A percentile compares a stretch with the other conserved stretches of the same genome.
Conservation (phyloP, 2,888 invertebrate species). For the Cephus nigrinus region DNA sequence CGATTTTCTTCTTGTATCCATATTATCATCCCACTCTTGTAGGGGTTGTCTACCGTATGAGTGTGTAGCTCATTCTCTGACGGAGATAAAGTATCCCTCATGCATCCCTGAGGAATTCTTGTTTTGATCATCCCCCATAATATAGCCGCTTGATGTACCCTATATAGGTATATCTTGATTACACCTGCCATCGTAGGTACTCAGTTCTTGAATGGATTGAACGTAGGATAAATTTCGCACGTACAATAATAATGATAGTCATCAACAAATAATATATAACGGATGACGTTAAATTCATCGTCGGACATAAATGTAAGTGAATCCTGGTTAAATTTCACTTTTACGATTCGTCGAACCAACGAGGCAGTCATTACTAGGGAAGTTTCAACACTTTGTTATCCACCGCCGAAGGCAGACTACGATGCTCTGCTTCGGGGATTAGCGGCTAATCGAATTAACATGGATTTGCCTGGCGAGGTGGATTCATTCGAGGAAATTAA, state of each 20-base stretch:
- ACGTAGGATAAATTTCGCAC: background rate
- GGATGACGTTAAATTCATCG: too few species aligned
- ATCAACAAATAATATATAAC: background rate
- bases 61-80: background rate
- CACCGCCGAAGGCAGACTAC: background rate
- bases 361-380: background rate
- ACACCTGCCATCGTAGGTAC: background rate
- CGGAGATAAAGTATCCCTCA: constrained; percentile 29
- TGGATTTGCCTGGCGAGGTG: background rate
- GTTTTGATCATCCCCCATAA: constrained; percentile 22
- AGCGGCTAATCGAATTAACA: background rate
- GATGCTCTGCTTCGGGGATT: background rate
- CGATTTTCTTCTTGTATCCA: background rate
- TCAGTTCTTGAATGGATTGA: background rate
- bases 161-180: background rate
- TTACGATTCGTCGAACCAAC: background rate
- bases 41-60: background rate
- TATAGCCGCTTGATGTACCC: background rate
- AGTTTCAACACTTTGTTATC: background rate
- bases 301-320: background rate
- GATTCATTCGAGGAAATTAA: background rate
- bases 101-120: constrained; percentile 24
- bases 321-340: background rate
- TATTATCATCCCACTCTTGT: background rate
- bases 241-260: background rate